Conservation (phyloP, 2,113 vertebrate species). For the Halcyon malimbica region DNA sequence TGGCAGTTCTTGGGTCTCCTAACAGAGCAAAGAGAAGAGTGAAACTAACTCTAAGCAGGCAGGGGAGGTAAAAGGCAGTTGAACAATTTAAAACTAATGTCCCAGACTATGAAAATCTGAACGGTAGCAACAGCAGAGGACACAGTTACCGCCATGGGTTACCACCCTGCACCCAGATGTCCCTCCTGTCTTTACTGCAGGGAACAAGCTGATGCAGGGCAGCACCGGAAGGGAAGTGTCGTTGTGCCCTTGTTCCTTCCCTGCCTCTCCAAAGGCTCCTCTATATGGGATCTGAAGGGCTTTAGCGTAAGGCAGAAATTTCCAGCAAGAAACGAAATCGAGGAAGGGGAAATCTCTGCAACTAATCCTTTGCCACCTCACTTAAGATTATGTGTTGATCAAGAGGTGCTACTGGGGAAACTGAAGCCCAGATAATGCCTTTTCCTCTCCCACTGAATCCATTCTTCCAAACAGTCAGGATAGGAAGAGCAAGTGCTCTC, state of each 20-base stretch:
- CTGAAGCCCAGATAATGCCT: not conserved
- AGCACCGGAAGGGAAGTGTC: rapidly evolving
- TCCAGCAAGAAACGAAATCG: not conserved
- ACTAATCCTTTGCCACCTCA: not conserved
- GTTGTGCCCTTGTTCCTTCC: not conserved
- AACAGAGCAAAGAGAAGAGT: not conserved
- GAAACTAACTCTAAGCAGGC: not conserved
- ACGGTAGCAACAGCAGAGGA: not conserved
- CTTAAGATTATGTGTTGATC: not conserved
- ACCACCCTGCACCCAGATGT: not conserved
- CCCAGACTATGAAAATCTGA: not conserved
- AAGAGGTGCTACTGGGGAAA: not conserved
- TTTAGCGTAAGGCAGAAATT: not conserved
- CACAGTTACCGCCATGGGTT: not conserved
- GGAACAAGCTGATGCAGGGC: not conserved
- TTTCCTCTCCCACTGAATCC: not conserved
- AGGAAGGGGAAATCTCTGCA: not conserved
- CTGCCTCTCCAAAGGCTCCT: not conserved
- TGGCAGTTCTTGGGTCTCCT: not conserved
- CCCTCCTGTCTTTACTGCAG: not conserved
- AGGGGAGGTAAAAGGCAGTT: not conserved
- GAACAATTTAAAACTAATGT: not conserved
- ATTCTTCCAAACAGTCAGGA: not conserved
- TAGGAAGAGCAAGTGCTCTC: not conserved
- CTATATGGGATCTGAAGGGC: not conserved